phyloP scores from a whole-genome alignment of 2,888 invertebrate genomes.

The Volucella inanis region DNA sequence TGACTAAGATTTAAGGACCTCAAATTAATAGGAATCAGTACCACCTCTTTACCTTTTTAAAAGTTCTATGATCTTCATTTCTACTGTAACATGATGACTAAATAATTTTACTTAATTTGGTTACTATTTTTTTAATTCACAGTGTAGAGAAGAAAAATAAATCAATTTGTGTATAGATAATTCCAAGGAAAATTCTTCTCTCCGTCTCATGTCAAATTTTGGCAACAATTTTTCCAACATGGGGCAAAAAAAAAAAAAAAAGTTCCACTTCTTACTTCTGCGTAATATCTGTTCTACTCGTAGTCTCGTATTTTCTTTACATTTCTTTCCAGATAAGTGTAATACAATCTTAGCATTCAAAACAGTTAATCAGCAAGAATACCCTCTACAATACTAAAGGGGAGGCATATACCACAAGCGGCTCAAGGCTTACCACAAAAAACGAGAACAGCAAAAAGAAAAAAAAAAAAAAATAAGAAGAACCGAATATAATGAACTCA shows the following conservation, averaged over 20 bases:
- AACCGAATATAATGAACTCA: constrained; percentile 39
- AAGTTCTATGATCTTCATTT: too few species aligned
- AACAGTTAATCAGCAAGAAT: constrained; percentile 71
- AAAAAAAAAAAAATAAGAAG: not conserved
- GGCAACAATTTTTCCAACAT: constrained; percentile 46
- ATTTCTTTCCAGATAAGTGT: constrained; percentile 64
- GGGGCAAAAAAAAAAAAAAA: constrained; percentile 34
- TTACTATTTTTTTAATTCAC: not conserved
- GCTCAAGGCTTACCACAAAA: constrained; percentile 34
- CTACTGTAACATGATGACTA: too few species aligned
- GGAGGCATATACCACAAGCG: constrained; percentile 37
- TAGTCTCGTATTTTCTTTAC: constrained; percentile 8
- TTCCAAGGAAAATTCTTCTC: constrained; percentile 40
- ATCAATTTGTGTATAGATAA: constrained; percentile 10
- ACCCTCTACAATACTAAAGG: constrained; percentile 23
- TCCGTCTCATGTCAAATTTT: constrained; percentile 44
- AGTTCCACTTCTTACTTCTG: not conserved
- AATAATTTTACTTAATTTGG: too few species aligned
- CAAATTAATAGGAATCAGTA: too few species aligned
- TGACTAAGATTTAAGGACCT: not conserved
- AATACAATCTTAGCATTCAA: constrained; percentile 72
- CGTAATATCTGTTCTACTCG: not conserved
- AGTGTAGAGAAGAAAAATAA: constrained; percentile 2
- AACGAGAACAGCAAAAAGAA: not conserved
- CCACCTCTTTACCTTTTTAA: not conserved